These are phyloP conservation scores for Leucophenga varia DNA, from an alignment of 1,140 invertebrate species.

Conservation along the genomic window DNA sequence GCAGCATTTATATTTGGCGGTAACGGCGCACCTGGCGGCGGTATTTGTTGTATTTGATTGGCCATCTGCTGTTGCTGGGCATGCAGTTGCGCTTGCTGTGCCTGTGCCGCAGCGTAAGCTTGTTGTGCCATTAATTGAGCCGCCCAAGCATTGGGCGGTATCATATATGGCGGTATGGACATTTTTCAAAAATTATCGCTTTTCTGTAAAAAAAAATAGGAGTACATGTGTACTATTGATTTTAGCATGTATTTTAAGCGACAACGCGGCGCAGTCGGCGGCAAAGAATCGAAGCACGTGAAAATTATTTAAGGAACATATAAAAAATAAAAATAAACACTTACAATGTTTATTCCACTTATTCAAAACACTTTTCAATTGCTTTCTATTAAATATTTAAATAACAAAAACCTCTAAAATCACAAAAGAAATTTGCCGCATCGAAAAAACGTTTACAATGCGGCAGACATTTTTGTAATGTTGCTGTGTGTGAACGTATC, in stretches of 20 bases:
- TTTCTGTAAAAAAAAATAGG: conserved; percentile 13
- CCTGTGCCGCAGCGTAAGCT: conserved; percentile 60
- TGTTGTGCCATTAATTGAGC: conserved; percentile 82
- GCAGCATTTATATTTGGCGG: conserved; percentile 54
- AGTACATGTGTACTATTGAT: too few relatives aligned
- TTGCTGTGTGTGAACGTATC: too few relatives aligned
- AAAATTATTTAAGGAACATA: too few relatives aligned
- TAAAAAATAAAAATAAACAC: too few relatives aligned
- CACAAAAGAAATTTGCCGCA: conserved; percentile 24
- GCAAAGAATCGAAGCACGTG: too few relatives aligned
- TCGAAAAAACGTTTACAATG: conserved; percentile 42
- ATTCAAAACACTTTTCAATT: conserved; percentile 19
- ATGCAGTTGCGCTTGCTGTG: conserved; percentile 61
- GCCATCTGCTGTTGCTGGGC: conserved; percentile 69
- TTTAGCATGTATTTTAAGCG: conserved; percentile 15
- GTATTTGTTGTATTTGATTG: conserved; percentile 67
- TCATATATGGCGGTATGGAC: conserved; percentile 75
- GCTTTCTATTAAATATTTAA: conserved; percentile 14
- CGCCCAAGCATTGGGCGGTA: conserved; percentile 82
- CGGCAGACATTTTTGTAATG: conserved; percentile 48
- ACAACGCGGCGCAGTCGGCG: conserved; percentile 23
- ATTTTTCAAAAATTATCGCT: conserved; percentile 30
- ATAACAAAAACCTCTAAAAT: not conserved
- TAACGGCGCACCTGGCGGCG: conserved; percentile 66
- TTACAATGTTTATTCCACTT: conserved; percentile 28